Evolutionary conservation across 2,888 invertebrate species (phyloP), one percentile per base, ranked within the genome.

Genomic region (Acanthosepion pharaonis): DNA sequence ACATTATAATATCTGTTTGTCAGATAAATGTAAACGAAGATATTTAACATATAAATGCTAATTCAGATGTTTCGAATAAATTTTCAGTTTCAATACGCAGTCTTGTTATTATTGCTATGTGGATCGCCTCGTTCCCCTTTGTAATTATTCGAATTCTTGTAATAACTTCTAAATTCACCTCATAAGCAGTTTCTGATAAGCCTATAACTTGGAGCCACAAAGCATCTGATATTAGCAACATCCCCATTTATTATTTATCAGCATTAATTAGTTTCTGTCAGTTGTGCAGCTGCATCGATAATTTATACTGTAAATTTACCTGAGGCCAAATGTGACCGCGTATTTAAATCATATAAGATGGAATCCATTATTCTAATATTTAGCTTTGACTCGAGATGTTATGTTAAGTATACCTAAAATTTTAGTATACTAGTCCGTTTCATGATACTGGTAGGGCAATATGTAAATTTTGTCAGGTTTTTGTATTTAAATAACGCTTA

Each of bases 261-360:
- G 23, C 5, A 78, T n/a, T 78, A 78, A 78, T 78, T 78, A 78
- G 78, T 78, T 78, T 78, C 78, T 33, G n/a, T 78, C 78, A 78
- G 78, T 78, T 33, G 78, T 78, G 78, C 78, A 78, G 78, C 15
- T 78, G 78, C n/a, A 9, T n/a, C 78, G n/a, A 78, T 78, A n/a
- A 78, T 78, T 78, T 78, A 78, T 78, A n/a, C 33, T 78, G 78
- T 11, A 78, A 20, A 33, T 78, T 78, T 78, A 78, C 78, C 78
- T 78, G 78, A 78, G 78, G 78, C 78, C 78, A 33, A 78, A 78
- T n/a, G n/a, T 78, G 78, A 78, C 33, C 78, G n/a, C 78, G n/a
- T 9, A 78, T n/a, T 15, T 18, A n/a, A 59, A 78, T 78, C n/a
- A 78, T n/a, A n/a, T n/a, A 78, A n/a, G 15, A 78, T 5, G 5